Conservation (phyloP, 2,888 invertebrate genomes). For the Apodemia duryi region DNA sequence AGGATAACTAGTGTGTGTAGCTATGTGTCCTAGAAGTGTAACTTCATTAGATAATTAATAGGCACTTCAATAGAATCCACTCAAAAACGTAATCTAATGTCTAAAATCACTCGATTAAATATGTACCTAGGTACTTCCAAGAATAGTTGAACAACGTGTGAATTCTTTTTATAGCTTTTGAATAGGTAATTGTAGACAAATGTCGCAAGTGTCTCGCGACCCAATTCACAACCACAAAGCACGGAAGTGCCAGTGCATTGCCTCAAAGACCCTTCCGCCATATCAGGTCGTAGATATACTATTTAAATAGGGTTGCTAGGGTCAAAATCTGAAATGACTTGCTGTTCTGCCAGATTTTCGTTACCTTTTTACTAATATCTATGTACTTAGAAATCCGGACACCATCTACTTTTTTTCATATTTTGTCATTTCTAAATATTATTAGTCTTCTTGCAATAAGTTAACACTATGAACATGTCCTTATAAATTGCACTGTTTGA, state of each 20-base stretch:
- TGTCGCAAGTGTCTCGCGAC: conserved; percentile 46
- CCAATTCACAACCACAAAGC: conserved; percentile 55
- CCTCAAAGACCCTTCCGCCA: conserved; percentile 47
- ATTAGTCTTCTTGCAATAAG: no score
- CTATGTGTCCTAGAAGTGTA: no score
- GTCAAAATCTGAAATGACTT: not conserved
- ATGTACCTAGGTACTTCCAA: not conserved
- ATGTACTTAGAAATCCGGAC: no score
- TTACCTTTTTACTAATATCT: no score
- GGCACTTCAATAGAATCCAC: not conserved
- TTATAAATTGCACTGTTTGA: no score
- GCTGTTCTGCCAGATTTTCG: not conserved
- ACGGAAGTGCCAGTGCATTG: conserved; percentile 48
- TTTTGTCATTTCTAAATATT: no score
- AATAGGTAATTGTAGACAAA: conserved; percentile 28
- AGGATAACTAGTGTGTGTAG: no score
- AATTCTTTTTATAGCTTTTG: conserved; percentile 19
- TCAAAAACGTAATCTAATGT: not conserved
- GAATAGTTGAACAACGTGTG: conserved; percentile 18
- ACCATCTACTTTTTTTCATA: no score
- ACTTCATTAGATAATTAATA: no score
- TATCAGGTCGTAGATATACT: conserved; percentile 36
- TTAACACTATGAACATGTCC: no score
- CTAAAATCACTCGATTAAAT: not conserved
- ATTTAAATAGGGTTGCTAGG: conserved; percentile 25